phyloP scores from a whole-genome alignment of 2,797 vertebrate species.

The Diplodus sargus region DNA sequence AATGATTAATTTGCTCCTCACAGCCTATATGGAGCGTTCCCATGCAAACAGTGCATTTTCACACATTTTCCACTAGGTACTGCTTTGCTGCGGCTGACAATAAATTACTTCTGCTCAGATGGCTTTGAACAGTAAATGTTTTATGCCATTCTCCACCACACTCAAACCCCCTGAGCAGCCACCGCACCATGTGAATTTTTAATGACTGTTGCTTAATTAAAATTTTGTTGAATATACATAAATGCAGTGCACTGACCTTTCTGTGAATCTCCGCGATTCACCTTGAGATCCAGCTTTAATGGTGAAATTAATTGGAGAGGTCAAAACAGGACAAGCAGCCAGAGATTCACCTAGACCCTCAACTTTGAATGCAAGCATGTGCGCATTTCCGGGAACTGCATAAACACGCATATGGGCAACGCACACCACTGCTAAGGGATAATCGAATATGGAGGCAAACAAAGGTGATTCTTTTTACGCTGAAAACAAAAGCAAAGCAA shows the following conservation, averaged over 20 bases:
- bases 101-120: slow-evolving; percentile 64
- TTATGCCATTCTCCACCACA: slow-evolving; percentile 69
- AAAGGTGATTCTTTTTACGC: slow-evolving; percentile 52
- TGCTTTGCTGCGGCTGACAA: slow-evolving; percentile 40
- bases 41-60: slow-evolving; percentile 25
- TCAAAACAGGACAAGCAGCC: slow-evolving; percentile 57
- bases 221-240: slow-evolving; percentile 79
- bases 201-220: slow-evolving; percentile 77
- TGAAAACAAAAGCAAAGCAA: slow-evolving; percentile 47
- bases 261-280: slow-evolving; percentile 63
- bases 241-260: slow-evolving; percentile 76
- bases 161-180: slow-evolving; percentile 60
- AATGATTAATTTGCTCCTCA: slow-evolving; percentile 25
- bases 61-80: slow-evolving; percentile 16
- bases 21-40: slow-evolving; percentile 1
- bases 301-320: slow-evolving; percentile 70
- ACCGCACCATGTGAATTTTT: slow-evolving; percentile 70
- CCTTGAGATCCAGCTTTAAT: slow-evolving; percentile 75
- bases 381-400: not conserved
- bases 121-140: slow-evolving; percentile 70
- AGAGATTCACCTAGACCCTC: slow-evolving; percentile 37
- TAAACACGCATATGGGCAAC: not conserved
- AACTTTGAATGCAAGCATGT: slow-evolving; percentile 7
- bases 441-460: slow-evolving; percentile 54
- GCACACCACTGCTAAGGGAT: not conserved